A percentile compares a stretch with the other conserved stretches of the same genome.
phyloP scores from a whole-genome alignment of 1,140 invertebrate genomes.

The Conus betulinus region DNA sequence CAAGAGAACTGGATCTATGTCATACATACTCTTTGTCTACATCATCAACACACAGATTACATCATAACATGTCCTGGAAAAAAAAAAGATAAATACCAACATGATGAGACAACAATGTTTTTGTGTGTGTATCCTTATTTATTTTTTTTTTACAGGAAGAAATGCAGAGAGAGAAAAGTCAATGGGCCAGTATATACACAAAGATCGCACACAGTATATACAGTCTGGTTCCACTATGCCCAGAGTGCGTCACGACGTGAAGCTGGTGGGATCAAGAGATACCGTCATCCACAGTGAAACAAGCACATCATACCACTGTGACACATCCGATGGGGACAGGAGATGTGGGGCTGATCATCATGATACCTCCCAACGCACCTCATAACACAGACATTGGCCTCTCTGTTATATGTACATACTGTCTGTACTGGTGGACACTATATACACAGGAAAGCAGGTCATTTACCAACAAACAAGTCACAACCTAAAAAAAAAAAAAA shows the following conservation, averaged over 20 bases:
- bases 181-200: background rate
- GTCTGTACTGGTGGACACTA: background rate
- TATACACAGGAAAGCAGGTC: background rate
- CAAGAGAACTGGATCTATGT: background rate
- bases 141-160: background rate
- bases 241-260: background rate
- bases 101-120: background rate
- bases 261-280: no score
- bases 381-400: constrained; percentile 4
- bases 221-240: background rate
- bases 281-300: background rate
- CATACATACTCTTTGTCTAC: background rate
- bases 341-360: background rate
- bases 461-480: background rate
- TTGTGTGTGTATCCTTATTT: background rate
- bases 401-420: background rate
- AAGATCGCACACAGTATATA: background rate
- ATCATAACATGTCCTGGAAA: background rate
- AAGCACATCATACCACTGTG: background rate
- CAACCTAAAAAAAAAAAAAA: background rate
- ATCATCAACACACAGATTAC: background rate
- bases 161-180: background rate
- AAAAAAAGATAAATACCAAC: background rate
- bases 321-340: background rate
- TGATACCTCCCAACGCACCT: no score